Conservation (phyloP, 2,113 vertebrate species). For the Herpailurus yagouaroundi region DNA sequence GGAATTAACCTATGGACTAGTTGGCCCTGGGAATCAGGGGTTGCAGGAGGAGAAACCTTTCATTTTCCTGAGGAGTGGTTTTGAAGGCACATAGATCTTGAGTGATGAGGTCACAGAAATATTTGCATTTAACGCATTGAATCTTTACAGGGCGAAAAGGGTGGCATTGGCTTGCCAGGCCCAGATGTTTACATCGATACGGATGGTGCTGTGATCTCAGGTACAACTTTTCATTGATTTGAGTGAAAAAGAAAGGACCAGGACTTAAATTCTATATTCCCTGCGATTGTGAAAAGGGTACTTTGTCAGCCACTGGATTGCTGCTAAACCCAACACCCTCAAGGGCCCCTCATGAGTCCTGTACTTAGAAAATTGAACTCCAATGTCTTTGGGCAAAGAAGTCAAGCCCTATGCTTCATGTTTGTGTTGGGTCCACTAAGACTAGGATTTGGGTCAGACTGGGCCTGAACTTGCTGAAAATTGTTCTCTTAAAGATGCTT, state of each 20-base stretch:
- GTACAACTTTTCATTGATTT: slow-evolving; percentile 79
- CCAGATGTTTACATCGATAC: slow-evolving; percentile 77
- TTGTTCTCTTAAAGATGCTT: background rate
- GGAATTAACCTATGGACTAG: slow-evolving; percentile 22
- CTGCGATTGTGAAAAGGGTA: background rate
- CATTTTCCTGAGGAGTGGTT: background rate
- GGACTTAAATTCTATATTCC: background rate
- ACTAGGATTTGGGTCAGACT: background rate
- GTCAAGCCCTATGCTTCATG: background rate
- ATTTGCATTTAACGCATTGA: slow-evolving; percentile 69
- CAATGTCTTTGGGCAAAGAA: background rate
- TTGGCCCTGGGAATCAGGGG: background rate
- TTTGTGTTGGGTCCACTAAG: background rate
- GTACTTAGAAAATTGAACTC: background rate
- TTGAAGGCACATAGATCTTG: slow-evolving; percentile 19
- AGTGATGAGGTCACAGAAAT: slow-evolving; percentile 86
- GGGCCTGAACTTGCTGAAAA: slow-evolving; percentile 16
- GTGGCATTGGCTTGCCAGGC: slow-evolving; percentile 89
- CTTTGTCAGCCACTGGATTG: background rate
- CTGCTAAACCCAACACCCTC: background rate
- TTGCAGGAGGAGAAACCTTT: background rate
- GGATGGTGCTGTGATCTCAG: slow-evolving; percentile 83
- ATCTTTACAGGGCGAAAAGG: slow-evolving; percentile 91
- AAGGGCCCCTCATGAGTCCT: background rate
- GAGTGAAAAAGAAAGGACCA: background rate